Evolutionary conservation across 2,797 vertebrate genomes (phyloP), one percentile per base, ranked within the genome.

Genomic region (Phalloptychus januarius): DNA sequence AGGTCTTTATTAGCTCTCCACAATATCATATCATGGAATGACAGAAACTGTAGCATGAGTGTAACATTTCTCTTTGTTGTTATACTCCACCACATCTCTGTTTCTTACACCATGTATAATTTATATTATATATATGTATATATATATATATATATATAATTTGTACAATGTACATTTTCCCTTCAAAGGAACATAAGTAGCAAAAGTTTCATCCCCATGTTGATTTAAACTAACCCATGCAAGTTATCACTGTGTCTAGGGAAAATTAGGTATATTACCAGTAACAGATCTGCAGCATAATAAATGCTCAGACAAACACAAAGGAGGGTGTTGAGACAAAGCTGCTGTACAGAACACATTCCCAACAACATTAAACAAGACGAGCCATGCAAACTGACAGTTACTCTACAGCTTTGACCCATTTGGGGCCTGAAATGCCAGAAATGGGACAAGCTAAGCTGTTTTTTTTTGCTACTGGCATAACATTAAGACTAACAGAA

Each of bases 1-100:
- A 93, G 92, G 89, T 89, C 79, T 95, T 95, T 96, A 95, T 96
- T 95, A 92, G 88, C 93, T 95, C 93, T 96, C 93, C 95, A 96
- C 95, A 95, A 94, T 96, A 93, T 91, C 93, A 95, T 94, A 92
- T 95, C 90, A 95, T 94, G 93, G 86, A 94, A 93, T 88, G 81
- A 93, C 87, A 94, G 93, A 92, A 92, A 93, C 86, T 92, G 92
- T 85, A 94, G 93, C 93, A 94, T 58, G 90, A 95, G 92, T 92
- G 88, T 93, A 91, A 95, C 94, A 91, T 94, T 94, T 89, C 84
- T 88, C 52, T 87, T 77, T 87, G 87, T 88, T 91, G 91, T 93
- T 94, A 91, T 83, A 95, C 90, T 94, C 93, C 85, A 93, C 90
- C 91, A 93, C 92, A 87, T 89, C 91, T 89, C 92, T 92, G 94